Evolutionary conservation across 2,113 vertebrate species (phyloP).

Genomic region (Xiphophorus couchianus): DNA sequence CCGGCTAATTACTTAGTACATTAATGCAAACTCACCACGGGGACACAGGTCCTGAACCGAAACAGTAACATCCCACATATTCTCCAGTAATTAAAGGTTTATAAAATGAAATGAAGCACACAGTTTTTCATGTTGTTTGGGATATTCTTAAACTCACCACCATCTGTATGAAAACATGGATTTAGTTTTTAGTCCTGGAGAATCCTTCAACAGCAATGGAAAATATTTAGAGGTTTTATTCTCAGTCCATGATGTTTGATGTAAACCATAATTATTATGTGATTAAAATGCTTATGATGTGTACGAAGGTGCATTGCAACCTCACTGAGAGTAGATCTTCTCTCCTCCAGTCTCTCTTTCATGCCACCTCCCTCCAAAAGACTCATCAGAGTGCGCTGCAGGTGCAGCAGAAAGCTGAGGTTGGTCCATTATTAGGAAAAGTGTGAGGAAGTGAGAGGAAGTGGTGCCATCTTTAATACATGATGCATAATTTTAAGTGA

Average conservation of each 20-base stretch:
- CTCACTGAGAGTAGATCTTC: background rate
- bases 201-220: no score
- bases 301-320: background rate
- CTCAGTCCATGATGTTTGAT: no score
- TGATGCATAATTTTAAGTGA: background rate
- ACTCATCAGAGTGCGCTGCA: conserved; percentile 98
- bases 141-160: no score
- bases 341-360: conserved; percentile 91
- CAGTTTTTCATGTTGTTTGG: no score
- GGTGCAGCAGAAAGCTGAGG: conserved; percentile 96
- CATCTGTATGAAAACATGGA: no score
- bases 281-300: no score
- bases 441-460: background rate
- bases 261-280: no score
- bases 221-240: no score
- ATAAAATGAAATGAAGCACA: no score
- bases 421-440: conserved; percentile 18
- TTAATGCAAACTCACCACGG: background rate
- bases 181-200: no score
- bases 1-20: conserved; percentile 6
- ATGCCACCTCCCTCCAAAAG: conserved; percentile 98
- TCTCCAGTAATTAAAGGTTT: no score
- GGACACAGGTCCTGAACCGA: background rate
- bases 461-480: background rate
- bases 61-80: no score